A percentile compares a stretch with the other conserved stretches of the same genome.
Conservation (phyloP, 2,888 invertebrate species). For the Petrolisthes manimaculis region DNA sequence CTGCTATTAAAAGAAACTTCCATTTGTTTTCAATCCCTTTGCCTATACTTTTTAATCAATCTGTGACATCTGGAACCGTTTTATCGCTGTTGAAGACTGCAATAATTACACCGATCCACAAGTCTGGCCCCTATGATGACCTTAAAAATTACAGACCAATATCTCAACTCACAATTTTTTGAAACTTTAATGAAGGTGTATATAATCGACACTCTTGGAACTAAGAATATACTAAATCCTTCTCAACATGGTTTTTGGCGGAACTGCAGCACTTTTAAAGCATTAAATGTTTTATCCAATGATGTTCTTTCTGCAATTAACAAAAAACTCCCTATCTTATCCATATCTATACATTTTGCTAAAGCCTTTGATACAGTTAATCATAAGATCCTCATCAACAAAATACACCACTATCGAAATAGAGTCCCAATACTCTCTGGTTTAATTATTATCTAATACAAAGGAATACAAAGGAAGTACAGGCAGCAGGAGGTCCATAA, state of each 20-base stretch:
- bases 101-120: conserved; percentile 14
- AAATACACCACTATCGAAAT: no score
- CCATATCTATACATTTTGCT: conserved; percentile 17
- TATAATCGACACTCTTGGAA: background rate
- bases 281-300: background rate
- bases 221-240: no score
- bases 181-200: conserved; percentile 15
- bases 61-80: background rate
- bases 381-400: no score
- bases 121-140: background rate
- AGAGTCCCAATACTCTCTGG: no score
- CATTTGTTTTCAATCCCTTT: background rate
- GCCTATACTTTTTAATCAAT: no score
- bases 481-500: no score
- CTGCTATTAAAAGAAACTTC: conserved; percentile 6
- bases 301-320: background rate
- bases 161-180: conserved; percentile 2
- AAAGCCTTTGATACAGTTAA: no score
- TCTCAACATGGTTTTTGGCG: background rate
- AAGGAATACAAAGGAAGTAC: no score
- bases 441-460: no score
- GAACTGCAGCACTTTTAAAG: background rate
- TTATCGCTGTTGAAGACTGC: background rate
- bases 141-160: conserved; percentile 10
- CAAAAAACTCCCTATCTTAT: background rate